These are phyloP conservation scores for Scaptomyza montana DNA, from an alignment of 1,140 invertebrate species.

Conservation along the genomic window DNA sequence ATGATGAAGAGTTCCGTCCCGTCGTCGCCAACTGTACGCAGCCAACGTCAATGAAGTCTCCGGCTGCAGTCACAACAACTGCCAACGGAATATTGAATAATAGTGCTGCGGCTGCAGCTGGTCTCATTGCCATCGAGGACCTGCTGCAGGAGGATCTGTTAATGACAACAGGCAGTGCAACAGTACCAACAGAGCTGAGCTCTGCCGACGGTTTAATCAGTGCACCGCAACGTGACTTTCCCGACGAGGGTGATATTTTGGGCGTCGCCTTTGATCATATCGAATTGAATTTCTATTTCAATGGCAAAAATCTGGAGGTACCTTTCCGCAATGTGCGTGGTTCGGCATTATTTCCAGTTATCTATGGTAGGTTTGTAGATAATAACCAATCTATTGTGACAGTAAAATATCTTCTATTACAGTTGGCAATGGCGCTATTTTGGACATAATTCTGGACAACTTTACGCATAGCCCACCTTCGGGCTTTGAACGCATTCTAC, in stretches of 20 bases:
- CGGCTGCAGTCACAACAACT: constrained; percentile 40
- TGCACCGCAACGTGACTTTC: constrained; percentile 83
- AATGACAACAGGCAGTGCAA: constrained; percentile 83
- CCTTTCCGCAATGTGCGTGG: constrained; percentile 95
- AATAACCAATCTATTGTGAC: neutral
- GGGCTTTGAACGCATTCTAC: constrained; percentile 98
- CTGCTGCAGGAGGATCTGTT: constrained; percentile 83
- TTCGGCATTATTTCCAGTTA: constrained; percentile 94
- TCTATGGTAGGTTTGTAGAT: constrained; percentile 91
- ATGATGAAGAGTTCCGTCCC: constrained; percentile 89
- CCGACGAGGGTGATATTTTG: constrained; percentile 97
- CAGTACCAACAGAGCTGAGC: constrained; percentile 6
- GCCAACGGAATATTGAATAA: constrained; percentile 85
- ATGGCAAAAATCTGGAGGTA: constrained; percentile 93
- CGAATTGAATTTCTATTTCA: constrained; percentile 97
- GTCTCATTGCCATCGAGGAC: constrained; percentile 80
- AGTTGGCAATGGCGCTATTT: constrained; percentile 98
- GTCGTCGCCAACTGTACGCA: constrained; percentile 85
- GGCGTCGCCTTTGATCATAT: constrained; percentile 98
- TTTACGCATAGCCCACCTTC: constrained; percentile 93
- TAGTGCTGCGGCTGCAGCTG: constrained; percentile 62
- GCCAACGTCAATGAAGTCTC: constrained; percentile 29
- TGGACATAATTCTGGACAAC: constrained; percentile 96
- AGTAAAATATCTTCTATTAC: constrained; percentile 82
- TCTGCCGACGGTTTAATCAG: constrained; percentile 36